Evolutionary conservation across 1,140 invertebrate species (phyloP).

Genomic region (Lordiphosa stackelbergi): DNA sequence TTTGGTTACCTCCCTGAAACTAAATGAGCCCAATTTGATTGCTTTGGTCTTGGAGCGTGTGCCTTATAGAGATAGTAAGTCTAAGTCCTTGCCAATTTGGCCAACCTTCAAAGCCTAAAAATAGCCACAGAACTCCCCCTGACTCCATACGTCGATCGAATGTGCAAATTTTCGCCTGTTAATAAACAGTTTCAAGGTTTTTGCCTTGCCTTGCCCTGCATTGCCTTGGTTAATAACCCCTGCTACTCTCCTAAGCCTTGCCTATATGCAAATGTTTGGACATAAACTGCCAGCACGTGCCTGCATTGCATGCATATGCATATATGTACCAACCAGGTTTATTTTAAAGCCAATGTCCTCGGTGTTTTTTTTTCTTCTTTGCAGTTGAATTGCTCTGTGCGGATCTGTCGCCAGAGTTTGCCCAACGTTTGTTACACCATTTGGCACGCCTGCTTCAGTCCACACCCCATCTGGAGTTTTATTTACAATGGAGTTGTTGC

Average conservation of each 20-base stretch:
- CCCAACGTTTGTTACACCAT: slow-evolving; percentile 85
- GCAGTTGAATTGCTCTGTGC: slow-evolving; percentile 86
- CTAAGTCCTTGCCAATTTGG: slow-evolving; percentile 79
- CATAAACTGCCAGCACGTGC: slow-evolving; percentile 45
- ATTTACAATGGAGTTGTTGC: slow-evolving; percentile 87
- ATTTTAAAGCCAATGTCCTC: slow-evolving; percentile 20
- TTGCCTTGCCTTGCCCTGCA: slow-evolving; percentile 19
- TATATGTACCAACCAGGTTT: background rate
- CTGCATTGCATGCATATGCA: slow-evolving; percentile 34
- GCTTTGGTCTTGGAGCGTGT: slow-evolving; percentile 91
- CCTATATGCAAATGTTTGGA: slow-evolving; percentile 29
- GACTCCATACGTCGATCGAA: slow-evolving; percentile 60
- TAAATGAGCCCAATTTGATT: slow-evolving; percentile 90
- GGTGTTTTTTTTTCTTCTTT: slow-evolving; percentile 77
- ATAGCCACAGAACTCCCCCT: slow-evolving; percentile 32
- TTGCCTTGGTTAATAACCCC: slow-evolving; percentile 55
- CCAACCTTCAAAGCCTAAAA: slow-evolving; percentile 52
- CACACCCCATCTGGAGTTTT: slow-evolving; percentile 91
- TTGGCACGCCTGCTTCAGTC: slow-evolving; percentile 85
- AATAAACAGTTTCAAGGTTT: slow-evolving; percentile 72
- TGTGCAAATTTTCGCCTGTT: slow-evolving; percentile 67
- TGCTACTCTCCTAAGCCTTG: slow-evolving; percentile 13
- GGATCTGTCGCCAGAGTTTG: slow-evolving; percentile 85
- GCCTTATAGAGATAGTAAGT: slow-evolving; percentile 86
- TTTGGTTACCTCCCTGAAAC: slow-evolving; percentile 89